Conservation (phyloP, 2,797 vertebrate species). For the Tolypeutes matacus region DNA sequence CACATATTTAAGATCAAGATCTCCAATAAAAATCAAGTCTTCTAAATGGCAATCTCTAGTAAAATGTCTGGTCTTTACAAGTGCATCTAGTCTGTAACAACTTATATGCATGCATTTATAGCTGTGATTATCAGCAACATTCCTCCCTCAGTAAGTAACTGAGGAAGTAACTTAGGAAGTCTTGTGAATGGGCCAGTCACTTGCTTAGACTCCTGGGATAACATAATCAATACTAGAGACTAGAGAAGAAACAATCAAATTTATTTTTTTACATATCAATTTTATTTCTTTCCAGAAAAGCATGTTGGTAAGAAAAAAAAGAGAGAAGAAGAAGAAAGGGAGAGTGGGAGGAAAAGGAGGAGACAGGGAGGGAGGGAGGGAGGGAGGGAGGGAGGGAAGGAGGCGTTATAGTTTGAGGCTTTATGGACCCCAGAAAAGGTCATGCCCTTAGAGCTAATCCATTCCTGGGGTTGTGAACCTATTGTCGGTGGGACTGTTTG, state of each 20-base stretch:
- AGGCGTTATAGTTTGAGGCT: no score
- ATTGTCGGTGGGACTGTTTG: no score
- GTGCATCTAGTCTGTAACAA: neutral
- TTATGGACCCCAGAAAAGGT: no score
- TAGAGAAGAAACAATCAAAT: neutral
- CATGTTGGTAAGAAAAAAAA: neutral
- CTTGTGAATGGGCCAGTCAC: neutral
- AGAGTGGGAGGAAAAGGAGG: neutral
- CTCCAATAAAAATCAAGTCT: neutral
- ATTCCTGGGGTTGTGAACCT: no score
- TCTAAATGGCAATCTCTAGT: neutral
- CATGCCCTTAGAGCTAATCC: no score
- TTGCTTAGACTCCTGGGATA: neutral
- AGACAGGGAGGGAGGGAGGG: no score
- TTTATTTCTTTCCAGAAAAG: constrained; percentile 28
- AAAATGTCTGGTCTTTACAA: neutral
- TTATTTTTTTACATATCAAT: neutral
- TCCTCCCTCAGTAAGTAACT: no score
- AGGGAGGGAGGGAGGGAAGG: no score
- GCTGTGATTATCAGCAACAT: no score
- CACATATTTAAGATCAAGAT: neutral
- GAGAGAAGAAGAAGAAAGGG: neutral
- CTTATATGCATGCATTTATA: neutral
- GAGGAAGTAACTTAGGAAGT: neutral
- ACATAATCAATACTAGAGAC: neutral